Percentiles rank a stretch among this genome's conserved stretches.
These are phyloP conservation scores for Macrotus californicus DNA, from an alignment of 2,113 vertebrate species.

Conservation along the genomic window DNA sequence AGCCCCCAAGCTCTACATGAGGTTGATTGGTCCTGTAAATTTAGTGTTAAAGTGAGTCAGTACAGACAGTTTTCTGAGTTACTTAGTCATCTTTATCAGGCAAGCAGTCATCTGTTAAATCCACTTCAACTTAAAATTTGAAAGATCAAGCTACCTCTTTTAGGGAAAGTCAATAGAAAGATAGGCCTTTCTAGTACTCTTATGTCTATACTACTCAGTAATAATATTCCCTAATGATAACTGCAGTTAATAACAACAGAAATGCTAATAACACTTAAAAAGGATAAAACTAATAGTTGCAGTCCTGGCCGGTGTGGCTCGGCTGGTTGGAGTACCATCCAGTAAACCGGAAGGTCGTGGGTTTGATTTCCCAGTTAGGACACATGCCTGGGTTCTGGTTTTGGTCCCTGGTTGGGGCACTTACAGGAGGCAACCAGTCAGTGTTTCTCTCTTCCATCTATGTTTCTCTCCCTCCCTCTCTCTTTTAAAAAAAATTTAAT, in stretches of 20 bases:
- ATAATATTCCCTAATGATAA: background rate
- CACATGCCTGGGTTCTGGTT: no score
- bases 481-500: background rate
- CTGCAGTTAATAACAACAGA: background rate
- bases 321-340: no score
- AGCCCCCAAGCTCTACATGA: background rate
- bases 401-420: no score
- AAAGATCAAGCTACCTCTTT: background rate
- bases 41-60: background rate
- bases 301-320: no score
- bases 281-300: background rate
- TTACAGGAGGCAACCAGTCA: no score
- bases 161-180: background rate
- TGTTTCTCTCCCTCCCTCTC: no score
- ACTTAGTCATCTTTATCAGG: background rate
- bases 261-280: background rate
- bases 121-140: background rate
- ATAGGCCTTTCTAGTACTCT: background rate
- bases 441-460: no score
- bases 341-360: no score
- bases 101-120: background rate
- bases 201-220: background rate
- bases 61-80: constrained; percentile 17
- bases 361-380: no score
- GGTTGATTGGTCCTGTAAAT: background rate